Evolutionary conservation across 2,797 vertebrate species (phyloP), one percentile per base, ranked within the genome.

Genomic region (Acipenser oxyrinchus): DNA sequence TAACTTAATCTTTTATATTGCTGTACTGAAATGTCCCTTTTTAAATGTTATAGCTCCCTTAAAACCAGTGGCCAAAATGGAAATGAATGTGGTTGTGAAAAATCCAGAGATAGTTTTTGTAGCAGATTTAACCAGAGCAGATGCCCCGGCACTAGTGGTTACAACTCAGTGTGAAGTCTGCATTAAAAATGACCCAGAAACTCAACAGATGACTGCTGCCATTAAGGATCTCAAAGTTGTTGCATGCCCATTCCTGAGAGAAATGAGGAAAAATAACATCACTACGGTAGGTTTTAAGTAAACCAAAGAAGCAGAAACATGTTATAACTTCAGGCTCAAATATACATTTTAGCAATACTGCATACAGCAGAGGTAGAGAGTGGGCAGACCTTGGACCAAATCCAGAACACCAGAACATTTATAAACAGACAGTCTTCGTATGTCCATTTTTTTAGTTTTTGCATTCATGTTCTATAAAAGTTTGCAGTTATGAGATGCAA

Each of bases 51-150:
- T 81, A 90, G 92, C 70, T 67, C 66, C 88, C 69, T 18, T 79
- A 68, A 80, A 89, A 55, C 76, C 82, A 4, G 76, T 81, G 57
- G 85, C 89, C 48, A 94, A 91, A 62, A 90, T 86, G 15, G 95
- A 95, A 84, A 86, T 96, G 61, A 94, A 93, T 60, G 78, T 96
- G 51, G 6, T 88, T 61, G 87, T 99, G 79, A 92, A 89, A 81
- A 95, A 99, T 78, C 95, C 97, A 1, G 95, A 99, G 81, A 91
- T 99, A 12, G 93, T 97, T 13, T 99, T 99, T 76, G 96, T 99
- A 79, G 97, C 95, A 0, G 96, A 99, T 77, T 87, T 99, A 84
- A 95, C 94, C n/a, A 92, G 88, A 62, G 91, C 87, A 5, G 93
- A 97, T 61, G 94, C 93, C 62, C 94, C 95, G 10, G 89, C 97